Conservation (phyloP, 1,140 invertebrate genomes). For the Bombus picipes region DNA sequence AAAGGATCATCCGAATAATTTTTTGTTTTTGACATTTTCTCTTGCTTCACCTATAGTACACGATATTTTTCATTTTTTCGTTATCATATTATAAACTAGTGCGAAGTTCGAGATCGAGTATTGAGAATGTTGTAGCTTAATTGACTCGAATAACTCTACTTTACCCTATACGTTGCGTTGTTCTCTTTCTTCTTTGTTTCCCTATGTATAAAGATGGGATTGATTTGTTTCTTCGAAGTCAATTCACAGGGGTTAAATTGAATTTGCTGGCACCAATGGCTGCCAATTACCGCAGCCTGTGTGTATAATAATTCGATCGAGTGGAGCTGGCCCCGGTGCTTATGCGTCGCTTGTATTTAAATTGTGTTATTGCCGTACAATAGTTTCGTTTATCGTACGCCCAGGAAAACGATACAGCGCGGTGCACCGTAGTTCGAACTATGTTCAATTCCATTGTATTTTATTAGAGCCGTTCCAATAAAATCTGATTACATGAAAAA, state of each 20-base stretch:
- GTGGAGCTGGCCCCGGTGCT: background rate
- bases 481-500: slow-evolving; percentile 22
- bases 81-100: no score
- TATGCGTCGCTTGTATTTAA: slow-evolving; percentile 35
- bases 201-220: background rate
- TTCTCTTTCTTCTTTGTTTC: background rate
- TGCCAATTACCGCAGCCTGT: slow-evolving; percentile 29
- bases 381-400: slow-evolving; percentile 27
- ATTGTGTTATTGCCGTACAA: slow-evolving; percentile 27
- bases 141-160: background rate
- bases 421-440: background rate
- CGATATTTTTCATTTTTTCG: no score
- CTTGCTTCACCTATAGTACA: no score
- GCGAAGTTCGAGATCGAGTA: background rate
- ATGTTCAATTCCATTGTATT: slow-evolving; percentile 15
- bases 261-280: slow-evolving; percentile 26
- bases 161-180: background rate
- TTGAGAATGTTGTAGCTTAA: background rate
- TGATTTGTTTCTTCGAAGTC: slow-evolving; percentile 24
- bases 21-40: no score
- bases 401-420: background rate
- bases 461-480: slow-evolving; percentile 33
- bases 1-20: no score
- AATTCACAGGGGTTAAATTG: slow-evolving; percentile 27
- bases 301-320: slow-evolving; percentile 30